Conservation (phyloP, 2,888 invertebrate species). For the Fragum whitleyi region DNA sequence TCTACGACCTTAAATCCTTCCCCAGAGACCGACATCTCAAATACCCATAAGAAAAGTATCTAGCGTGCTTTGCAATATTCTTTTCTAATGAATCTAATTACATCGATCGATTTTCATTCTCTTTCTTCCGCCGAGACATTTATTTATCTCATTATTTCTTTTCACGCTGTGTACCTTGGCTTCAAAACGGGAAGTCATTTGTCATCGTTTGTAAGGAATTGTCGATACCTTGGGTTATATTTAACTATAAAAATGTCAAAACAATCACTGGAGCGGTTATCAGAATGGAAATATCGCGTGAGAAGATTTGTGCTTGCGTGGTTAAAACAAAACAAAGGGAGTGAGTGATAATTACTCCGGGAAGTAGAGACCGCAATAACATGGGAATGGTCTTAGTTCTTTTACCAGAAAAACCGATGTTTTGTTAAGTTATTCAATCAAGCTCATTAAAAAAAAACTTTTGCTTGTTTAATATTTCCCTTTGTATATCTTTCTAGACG, state of each 20-base stretch:
- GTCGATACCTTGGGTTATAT: constrained; percentile 6
- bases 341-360: not conserved
- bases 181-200: constrained; percentile 13
- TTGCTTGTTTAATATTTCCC: too few relatives aligned
- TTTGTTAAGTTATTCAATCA: too few relatives aligned
- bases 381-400: too few relatives aligned
- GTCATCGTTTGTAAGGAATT: not conserved
- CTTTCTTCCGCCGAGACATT: constrained; percentile 5
- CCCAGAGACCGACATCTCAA: not conserved
- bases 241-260: constrained; percentile 21
- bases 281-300: constrained; percentile 10
- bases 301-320: not conserved
- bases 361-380: not conserved
- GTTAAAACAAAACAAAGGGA: not conserved
- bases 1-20: not conserved
- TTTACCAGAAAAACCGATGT: too few relatives aligned
- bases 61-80: constrained; percentile 2
- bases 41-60: constrained; percentile 63
- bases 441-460: too few relatives aligned
- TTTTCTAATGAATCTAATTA: constrained; percentile 13
- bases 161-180: not conserved
- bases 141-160: constrained; percentile 8
- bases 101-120: not conserved
- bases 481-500: too few relatives aligned
- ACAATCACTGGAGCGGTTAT: not conserved